Evolutionary conservation across 2,797 vertebrate genomes (phyloP).

Genomic region (Poecilia picta): DNA sequence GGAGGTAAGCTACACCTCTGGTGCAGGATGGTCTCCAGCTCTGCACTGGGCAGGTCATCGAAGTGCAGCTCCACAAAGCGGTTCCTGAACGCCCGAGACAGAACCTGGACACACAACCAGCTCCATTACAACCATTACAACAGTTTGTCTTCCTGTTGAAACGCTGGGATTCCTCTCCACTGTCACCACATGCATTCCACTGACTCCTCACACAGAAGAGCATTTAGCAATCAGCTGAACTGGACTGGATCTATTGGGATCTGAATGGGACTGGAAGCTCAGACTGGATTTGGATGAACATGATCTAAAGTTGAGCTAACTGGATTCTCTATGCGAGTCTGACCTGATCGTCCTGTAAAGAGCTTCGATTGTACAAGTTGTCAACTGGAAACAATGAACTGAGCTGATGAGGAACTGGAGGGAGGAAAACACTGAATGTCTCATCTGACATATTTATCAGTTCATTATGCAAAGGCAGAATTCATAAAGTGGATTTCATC

Average conservation of each 20-base stretch:
- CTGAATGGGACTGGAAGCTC: neutral
- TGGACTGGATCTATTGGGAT: neutral
- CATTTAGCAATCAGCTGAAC: neutral
- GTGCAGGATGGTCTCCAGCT: constrained; percentile 94
- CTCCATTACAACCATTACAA: neutral
- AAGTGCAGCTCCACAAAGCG: constrained; percentile 98
- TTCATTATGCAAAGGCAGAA: neutral
- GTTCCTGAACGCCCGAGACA: constrained; percentile 97
- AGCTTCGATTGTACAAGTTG: neutral
- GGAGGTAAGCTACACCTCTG: constrained; percentile 92
- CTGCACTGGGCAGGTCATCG: constrained; percentile 90
- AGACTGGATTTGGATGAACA: neutral
- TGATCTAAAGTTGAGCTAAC: neutral
- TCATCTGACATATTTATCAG: neutral
- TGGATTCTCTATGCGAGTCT: neutral
- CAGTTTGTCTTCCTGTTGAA: neutral
- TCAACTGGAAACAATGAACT: neutral
- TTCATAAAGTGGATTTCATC: neutral
- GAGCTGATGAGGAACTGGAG: neutral
- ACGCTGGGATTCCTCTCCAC: neutral
- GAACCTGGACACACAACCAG: constrained; percentile 77
- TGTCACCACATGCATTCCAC: neutral
- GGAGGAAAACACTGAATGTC: neutral
- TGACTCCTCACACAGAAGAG: neutral
- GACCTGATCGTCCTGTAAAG: neutral